Percentiles rank a stretch among this genome's conserved stretches.
These are phyloP conservation scores for Apodemus speciosus DNA, from an alignment of 2,113 vertebrate species.

Conservation along the genomic window DNA sequence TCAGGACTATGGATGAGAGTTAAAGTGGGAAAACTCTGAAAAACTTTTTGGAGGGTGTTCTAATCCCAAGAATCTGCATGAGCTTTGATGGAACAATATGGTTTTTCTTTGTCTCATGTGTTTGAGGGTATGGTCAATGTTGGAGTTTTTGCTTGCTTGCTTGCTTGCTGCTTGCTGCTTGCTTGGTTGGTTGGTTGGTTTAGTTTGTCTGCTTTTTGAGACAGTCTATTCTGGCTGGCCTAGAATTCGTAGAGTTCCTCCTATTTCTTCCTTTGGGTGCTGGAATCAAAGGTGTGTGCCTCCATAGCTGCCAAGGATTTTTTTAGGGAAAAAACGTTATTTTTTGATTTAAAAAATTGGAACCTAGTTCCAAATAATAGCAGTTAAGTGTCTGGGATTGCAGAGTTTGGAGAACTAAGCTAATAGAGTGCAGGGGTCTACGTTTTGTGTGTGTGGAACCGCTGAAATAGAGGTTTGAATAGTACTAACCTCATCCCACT, in stretches of 20 bases:
- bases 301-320: neutral
- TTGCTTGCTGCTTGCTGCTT: neutral
- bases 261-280: neutral
- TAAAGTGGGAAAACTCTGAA: slow-evolving; percentile 15
- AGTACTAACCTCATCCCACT: neutral
- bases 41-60: neutral
- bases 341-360: neutral
- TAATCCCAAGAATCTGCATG: neutral
- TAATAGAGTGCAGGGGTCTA: too few species aligned
- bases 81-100: neutral
- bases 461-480: neutral
- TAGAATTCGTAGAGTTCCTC: neutral
- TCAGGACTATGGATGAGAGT: neutral
- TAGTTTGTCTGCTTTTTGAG: neutral
- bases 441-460: neutral
- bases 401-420: neutral
- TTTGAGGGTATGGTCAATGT: neutral
- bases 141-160: neutral
- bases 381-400: neutral
- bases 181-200: neutral
- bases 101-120: slow-evolving; percentile 1
- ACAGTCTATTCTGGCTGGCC: neutral
- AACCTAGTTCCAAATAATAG: neutral
- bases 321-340: neutral
- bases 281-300: neutral